These are phyloP conservation scores for Corydoras sp. DNA, from an alignment of 2,113 vertebrate genomes.

Conservation along the genomic window DNA sequence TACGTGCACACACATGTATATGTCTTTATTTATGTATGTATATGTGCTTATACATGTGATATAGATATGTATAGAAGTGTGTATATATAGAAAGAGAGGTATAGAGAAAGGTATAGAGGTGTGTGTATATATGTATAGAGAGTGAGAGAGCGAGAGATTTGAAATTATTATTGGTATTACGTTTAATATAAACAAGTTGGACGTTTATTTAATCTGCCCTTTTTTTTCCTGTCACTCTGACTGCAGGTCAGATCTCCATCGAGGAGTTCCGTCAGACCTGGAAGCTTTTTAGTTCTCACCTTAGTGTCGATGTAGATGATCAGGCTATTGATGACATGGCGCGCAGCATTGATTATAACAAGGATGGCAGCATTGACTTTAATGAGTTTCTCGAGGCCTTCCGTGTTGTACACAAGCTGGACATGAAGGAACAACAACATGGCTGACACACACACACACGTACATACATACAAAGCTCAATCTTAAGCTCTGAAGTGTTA, in stretches of 20 bases:
- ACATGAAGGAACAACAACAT: constrained; percentile 55
- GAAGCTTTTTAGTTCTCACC: constrained; percentile 84
- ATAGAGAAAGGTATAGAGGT: too few relatives aligned
- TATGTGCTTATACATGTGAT: too few relatives aligned
- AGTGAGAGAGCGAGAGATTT: too few relatives aligned
- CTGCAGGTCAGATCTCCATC: constrained; percentile 83
- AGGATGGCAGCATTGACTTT: constrained; percentile 93
- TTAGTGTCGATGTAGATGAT: constrained; percentile 67
- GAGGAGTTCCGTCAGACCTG: constrained; percentile 89
- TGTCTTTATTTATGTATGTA: too few relatives aligned
- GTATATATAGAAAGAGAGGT: too few relatives aligned
- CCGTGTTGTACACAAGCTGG: constrained; percentile 82
- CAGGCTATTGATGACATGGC: constrained; percentile 76
- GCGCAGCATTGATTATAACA: constrained; percentile 86
- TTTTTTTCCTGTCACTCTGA: constrained; percentile 13
- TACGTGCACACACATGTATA: too few relatives aligned
- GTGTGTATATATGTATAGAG: too few relatives aligned
- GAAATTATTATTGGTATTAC: neutral
- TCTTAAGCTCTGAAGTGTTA: too few relatives aligned
- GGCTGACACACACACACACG: constrained; percentile 23
- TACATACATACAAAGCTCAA: too few relatives aligned
- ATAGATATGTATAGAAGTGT: too few relatives aligned
- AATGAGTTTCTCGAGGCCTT: constrained; percentile 94
- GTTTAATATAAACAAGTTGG: neutral
- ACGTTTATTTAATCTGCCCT: neutral